phyloP scores from a whole-genome alignment of 30 jellyfish, hydroid and myxozoan species.

The Haliclystus octoradiatus region DNA sequence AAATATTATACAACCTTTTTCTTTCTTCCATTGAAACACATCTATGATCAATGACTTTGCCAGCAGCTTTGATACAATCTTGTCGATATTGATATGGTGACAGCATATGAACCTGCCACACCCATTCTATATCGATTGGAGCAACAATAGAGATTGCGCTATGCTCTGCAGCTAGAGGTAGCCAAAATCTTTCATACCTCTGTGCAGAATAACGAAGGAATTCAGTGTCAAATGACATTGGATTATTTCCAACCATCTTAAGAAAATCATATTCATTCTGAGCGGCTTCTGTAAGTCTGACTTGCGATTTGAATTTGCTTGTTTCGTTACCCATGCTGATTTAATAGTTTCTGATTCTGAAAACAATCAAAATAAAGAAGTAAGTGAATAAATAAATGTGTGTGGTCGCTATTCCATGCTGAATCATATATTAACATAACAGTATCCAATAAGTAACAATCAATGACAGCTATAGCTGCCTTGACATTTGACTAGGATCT shows the following conservation, averaged over 20 bases:
- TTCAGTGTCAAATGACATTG: constrained; percentile 17
- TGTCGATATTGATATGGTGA: constrained; percentile 64
- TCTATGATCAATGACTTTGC: constrained; percentile 43
- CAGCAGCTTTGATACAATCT: constrained; percentile 46
- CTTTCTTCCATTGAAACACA: constrained; percentile 21
- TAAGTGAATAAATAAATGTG: too few relatives aligned
- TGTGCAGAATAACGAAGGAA: constrained; percentile 40
- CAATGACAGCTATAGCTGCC: too few relatives aligned
- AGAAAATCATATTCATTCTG: constrained; percentile 50
- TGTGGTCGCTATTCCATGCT: too few relatives aligned
- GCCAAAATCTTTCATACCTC: constrained; percentile 37
- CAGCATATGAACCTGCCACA: constrained; percentile 82
- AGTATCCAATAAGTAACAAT: too few relatives aligned
- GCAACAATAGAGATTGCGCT: constrained; percentile 20
- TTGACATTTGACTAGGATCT: too few relatives aligned
- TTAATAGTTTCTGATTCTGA: too few relatives aligned
- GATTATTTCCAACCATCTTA: constrained; percentile 41
- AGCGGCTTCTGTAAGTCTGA: constrained; percentile 42
- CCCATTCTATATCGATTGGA: constrained; percentile 80
- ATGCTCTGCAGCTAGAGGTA: constrained; percentile 28
- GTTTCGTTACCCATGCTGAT: constrained; percentile 41
- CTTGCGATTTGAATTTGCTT: constrained; percentile 27
- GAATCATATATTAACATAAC: too few relatives aligned
- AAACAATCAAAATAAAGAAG: too few relatives aligned
- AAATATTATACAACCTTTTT: background rate